phyloP scores from a whole-genome alignment of 2,113 vertebrate species.

The Paramormyrops kingsleyae region DNA sequence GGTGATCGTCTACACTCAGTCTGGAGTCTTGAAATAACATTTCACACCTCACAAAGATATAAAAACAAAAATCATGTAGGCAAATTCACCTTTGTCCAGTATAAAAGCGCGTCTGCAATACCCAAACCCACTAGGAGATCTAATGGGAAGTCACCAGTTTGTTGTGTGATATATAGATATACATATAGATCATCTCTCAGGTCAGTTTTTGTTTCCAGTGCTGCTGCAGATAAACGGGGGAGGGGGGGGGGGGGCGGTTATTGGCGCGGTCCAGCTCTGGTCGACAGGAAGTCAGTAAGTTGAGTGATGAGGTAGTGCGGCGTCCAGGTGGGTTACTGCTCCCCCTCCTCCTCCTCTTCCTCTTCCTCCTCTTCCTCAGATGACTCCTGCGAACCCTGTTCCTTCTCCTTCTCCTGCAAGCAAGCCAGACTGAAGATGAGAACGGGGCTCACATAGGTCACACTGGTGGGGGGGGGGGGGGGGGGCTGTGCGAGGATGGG shows the following conservation, averaged over 20 bases:
- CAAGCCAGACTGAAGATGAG: background rate
- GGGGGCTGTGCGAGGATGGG: background rate
- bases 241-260: conserved; percentile 21
- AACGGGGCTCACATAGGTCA: background rate
- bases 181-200: conserved; percentile 38
- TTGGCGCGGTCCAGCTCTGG: conserved; percentile 57
- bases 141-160: conserved; percentile 46
- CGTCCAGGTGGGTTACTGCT: conserved; percentile 72
- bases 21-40: conserved; percentile 16
- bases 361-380: conserved; percentile 82
- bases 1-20: conserved; percentile 5
- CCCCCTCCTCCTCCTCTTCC: conserved; percentile 69
- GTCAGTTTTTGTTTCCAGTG: conserved; percentile 65
- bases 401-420: conserved; percentile 75
- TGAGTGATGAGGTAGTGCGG: conserved; percentile 71
- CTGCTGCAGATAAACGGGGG: conserved; percentile 51
- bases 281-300: conserved; percentile 65
- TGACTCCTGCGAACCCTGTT: conserved; percentile 85
- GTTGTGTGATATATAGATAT: conserved; percentile 41
- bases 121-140: conserved; percentile 43
- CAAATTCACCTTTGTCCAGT: conserved; percentile 71
- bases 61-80: conserved; percentile 47
- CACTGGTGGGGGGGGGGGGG: background rate
- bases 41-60: background rate
- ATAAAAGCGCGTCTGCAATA: conserved; percentile 57